Base-by-base conservation (phyloP, 1,140 invertebrate species). In the Pachyrhynchus sulphureomaculatus region DNA sequence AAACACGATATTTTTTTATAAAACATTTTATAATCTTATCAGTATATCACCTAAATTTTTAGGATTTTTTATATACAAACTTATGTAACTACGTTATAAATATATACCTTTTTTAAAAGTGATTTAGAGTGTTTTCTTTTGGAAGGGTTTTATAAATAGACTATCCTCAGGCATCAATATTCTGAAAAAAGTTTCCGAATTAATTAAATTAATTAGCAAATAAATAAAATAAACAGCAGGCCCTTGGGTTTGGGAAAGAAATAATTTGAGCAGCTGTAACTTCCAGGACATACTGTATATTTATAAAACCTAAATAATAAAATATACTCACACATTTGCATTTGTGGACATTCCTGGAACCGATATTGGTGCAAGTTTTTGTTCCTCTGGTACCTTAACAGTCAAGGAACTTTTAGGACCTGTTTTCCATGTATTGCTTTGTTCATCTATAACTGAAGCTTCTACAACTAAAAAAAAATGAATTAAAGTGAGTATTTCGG, bases 351-450 rank as follows among this genome's bases (percentile, higher is more conserved):
- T 75, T 34, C 75, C 75, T n/a, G 75, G 75, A 54, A 76, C 71
- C 9, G 65, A 51, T 57, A 76, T 76, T 1, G 75, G 72, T 12
- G 67, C 48, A 10, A 70, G 45, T 62, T 76, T 76, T n/a, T 78
- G 72, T 71, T 90, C 88, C 68, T 90, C 88, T 54, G 84, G 86
- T 1, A 88, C 86, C 72, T 88, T 86, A 3, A 91, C 84, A 57
- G 82, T 82, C 8, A 91, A 73, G 1, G 82, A 82, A 2, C 83
- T 83, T 61, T 82, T 81, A 5, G 88, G 88, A 12, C 89, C 88
- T 9, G 88, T 91, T 65, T 86, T 87, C 90, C 90, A 92, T 10
- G 84, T 78, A 59, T 84, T 84, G 6, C 84, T 88, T 65, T 81
- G 80, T 65, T 87, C 82, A 73, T 93, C 90, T 2, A 90, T 75